Base-by-base conservation (phyloP, 2,113 vertebrate genomes). In the Peromyscus leucopus region DNA sequence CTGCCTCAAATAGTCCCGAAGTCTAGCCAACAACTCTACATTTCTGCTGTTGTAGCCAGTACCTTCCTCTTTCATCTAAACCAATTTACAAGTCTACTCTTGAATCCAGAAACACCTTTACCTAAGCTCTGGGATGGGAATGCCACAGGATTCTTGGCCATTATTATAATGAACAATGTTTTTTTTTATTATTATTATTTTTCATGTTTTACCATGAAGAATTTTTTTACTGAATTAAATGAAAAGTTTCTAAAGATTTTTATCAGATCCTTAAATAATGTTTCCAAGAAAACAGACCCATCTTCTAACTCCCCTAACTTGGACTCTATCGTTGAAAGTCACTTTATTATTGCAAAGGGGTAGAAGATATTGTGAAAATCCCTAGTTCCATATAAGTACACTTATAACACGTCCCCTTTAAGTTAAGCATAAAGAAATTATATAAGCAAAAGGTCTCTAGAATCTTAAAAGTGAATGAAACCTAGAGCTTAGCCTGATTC, bases 361-460 rank as follows among this genome's bases (percentile, higher is more conserved):
- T 16, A 92, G 26, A 51, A 12, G 8, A n/a, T 95, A 36, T 31
- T 79, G 11, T 67, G 65, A 86, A 95, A 94, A 86, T 31, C 5
- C 19, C 89, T 90, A 42, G 22, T 74, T 92, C 91, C 65, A 69
- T 89, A 39, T 72, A 82, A 90, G 72, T 83, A 65, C 7, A 82
- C 91, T 93, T 72, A 59, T 16, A 91, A 76, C 26, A 90, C 61
- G 84, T 9, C 78, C 59, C 89, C 7, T 79, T 91, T 91, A 93
- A 92, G 39, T 92, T 88, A 89, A 84, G 89, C 51, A 39, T 87
- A 71, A 78, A 92, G 19, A 92, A 97, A 90, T 95, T 61, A 76
- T 21, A 17, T 92, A 63, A 67, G 46, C 59, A 94, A 71, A 79
- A 91, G 93, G 79, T 93, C 59, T 93, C 21, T 79, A 63, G 69